Conservation (phyloP, 2,113 vertebrate genomes). For the Genyomyrus donnyi region DNA sequence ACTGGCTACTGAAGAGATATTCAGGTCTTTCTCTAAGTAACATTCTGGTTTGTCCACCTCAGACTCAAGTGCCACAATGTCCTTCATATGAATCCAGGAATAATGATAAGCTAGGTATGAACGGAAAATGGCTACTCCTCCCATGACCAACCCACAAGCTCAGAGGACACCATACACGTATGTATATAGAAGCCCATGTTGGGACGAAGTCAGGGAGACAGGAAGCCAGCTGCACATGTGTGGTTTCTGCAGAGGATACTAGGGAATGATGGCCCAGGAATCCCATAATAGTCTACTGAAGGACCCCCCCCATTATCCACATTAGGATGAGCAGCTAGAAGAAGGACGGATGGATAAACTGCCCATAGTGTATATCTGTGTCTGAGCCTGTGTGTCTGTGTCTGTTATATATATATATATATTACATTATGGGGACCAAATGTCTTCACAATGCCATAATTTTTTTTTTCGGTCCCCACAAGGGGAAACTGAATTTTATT, state of each 20-base stretch:
- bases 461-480: too few species aligned
- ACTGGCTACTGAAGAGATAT: neutral
- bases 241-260: neutral
- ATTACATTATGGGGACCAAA: too few species aligned
- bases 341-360: neutral
- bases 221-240: neutral
- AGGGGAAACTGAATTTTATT: too few species aligned
- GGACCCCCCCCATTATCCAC: neutral
- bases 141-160: neutral
- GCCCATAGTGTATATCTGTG: neutral
- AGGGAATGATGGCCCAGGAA: neutral
- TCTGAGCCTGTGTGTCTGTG: neutral
- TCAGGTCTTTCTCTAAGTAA: neutral
- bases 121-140: neutral
- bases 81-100: neutral
- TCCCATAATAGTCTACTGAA: neutral
- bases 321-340: neutral
- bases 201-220: neutral
- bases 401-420: too few species aligned
- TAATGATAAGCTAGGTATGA: neutral
- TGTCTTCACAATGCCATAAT: too few species aligned
- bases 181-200: neutral
- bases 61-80: neutral
- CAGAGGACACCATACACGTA: neutral
- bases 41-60: neutral